A percentile compares a stretch with the other conserved stretches of the same genome.
phyloP scores from a whole-genome alignment of 2,797 vertebrate species.

The Eospalax fontanierii region DNA sequence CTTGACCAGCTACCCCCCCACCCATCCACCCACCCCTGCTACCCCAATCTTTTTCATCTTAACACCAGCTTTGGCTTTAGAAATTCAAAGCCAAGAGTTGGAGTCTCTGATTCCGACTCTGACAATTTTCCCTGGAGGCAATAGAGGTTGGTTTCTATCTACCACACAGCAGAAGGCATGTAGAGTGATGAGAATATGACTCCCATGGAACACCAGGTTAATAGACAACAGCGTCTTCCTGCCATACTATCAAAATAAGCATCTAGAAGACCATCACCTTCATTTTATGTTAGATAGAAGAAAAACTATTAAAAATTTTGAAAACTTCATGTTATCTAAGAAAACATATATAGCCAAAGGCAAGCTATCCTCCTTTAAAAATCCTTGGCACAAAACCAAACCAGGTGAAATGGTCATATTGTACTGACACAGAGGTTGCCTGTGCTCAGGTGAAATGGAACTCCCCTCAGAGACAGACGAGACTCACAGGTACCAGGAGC shows the following conservation, averaged over 20 bases:
- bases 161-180: neutral
- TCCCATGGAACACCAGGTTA: neutral
- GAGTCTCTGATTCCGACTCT: neutral
- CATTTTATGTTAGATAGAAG: neutral
- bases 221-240: neutral
- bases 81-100: conserved; percentile 32
- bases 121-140: neutral
- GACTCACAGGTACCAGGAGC: neutral
- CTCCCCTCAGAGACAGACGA: neutral
- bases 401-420: neutral
- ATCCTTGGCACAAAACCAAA: conserved; percentile 8
- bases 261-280: neutral
- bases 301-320: conserved; percentile 8
- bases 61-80: conserved; percentile 15
- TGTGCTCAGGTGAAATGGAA: conserved; percentile 24
- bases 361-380: conserved; percentile 19
- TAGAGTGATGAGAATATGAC: neutral
- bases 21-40: too few species aligned
- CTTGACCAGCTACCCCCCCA: neutral
- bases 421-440: neutral
- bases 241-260: neutral
- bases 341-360: neutral
- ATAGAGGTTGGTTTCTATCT: neutral
- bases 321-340: neutral
- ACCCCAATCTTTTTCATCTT: conserved; percentile 24